Base-by-base conservation (phyloP, 2,888 invertebrate genomes). In the Stomorhina lunata region DNA sequence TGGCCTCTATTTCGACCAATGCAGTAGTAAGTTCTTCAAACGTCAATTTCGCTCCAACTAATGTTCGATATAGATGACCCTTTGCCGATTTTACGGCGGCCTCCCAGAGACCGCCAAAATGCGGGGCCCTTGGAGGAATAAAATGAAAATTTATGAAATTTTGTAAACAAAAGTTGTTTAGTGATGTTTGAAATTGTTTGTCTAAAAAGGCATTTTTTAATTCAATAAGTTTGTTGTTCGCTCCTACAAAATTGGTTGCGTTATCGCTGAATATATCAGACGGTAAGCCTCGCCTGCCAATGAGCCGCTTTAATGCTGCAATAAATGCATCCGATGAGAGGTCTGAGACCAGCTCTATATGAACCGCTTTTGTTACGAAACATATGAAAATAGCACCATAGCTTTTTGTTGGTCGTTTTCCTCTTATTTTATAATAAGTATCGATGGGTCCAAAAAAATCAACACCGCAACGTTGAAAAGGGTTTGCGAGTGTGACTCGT, bases 371-470 rank as follows among this genome's bases (percentile, higher is more conserved):
- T 12, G 69, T 73, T 17, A 75, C 43, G 9, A 82, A 34, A n/a
- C 80, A 77, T 5, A 83, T 61, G 45, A 83, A 80, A n/a, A 80
- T 71, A 10, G 68, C 66, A 25, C 80, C 66, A 45, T 80, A 83
- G 5, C 76, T 72, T 66, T 81, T 78, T n/a, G 72, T 72, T 2
- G 73, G 69, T 17, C 25, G 55, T 20, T 68, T 77, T 22, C 76
- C 81, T 17, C 84, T 69, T n/a, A n/a, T n/a, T n/a, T n/a, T n/a
- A n/a, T n/a, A n/a, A n/a, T n/a, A n/a, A n/a, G n/a, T n/a, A n/a
- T 63, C 37, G 1, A 81, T 68, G 37, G 81, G 69, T 17, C 81
- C 78, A 61, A 65, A 84, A 32, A 77, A 84, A 15, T 79, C 72
- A 12, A 77, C 45, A 40, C 37, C 77, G 17, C 77, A 81, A 29